Evolutionary conservation across 1,140 invertebrate genomes (phyloP).

Genomic region (Calephelis virginiensis): DNA sequence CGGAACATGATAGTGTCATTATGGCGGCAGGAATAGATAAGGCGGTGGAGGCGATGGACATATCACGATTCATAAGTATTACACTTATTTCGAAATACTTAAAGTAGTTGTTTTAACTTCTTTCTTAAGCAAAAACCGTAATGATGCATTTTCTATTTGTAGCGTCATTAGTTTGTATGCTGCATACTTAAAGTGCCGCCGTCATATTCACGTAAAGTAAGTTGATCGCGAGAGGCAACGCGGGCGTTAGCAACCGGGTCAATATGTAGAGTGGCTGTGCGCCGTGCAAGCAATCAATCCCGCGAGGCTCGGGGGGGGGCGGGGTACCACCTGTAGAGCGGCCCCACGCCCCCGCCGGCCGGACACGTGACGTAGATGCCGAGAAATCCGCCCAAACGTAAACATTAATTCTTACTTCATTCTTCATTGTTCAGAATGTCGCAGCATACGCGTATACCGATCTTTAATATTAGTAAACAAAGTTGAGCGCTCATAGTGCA

Average conservation of each 20-base stretch:
- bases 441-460: conserved; percentile 63
- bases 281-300: conserved; percentile 69
- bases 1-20: no score
- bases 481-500: conserved; percentile 28
- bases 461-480: conserved; percentile 73
- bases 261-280: conserved; percentile 74
- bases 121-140: not conserved
- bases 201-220: conserved; percentile 50
- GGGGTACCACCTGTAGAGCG: conserved; percentile 66
- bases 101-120: no score
- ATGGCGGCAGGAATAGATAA: no score
- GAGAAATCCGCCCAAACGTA: conserved; percentile 75
- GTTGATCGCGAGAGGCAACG: conserved; percentile 57
- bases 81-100: no score
- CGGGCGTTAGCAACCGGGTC: conserved; percentile 67
- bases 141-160: conserved; percentile 7
- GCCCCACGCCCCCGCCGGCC: conserved; percentile 37
- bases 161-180: conserved; percentile 16
- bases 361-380: conserved; percentile 72
- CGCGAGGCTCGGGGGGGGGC: conserved; percentile 27
- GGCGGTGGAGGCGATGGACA: no score
- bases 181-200: conserved; percentile 31
- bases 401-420: conserved; percentile 76
- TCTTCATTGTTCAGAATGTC: conserved; percentile 74
- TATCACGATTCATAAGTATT: no score